phyloP scores from a whole-genome alignment of 2,888 invertebrate species.

The Heteromurus nitidus region DNA sequence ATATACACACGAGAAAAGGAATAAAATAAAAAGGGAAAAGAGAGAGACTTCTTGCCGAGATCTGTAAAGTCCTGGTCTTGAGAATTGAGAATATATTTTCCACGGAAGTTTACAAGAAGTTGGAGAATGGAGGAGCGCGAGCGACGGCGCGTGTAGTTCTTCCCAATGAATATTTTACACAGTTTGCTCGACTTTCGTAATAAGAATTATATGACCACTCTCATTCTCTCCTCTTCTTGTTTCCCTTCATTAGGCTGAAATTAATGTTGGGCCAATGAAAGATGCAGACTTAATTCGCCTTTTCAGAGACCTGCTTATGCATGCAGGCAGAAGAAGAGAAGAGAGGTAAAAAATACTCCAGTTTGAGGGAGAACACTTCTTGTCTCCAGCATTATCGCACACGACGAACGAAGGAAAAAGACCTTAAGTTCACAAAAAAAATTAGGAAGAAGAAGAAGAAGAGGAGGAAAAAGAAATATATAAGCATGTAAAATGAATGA shows the following conservation, averaged over 20 bases:
- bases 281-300: slow-evolving; percentile 44
- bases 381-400: too few relatives aligned
- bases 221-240: slow-evolving; percentile 22
- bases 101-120: too few relatives aligned
- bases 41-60: too few relatives aligned
- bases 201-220: slow-evolving; percentile 38
- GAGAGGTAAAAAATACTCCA: too few relatives aligned
- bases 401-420: too few relatives aligned
- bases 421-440: too few relatives aligned
- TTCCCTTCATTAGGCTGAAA: slow-evolving; percentile 31
- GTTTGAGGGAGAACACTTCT: too few relatives aligned
- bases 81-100: too few relatives aligned
- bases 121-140: too few relatives aligned
- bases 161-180: slow-evolving; percentile 26
- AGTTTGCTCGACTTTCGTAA: background rate
- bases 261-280: slow-evolving; percentile 48
- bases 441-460: too few relatives aligned
- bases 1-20: slow-evolving; percentile 4
- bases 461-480: too few relatives aligned
- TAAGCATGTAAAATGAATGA: background rate
- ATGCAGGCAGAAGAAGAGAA: slow-evolving; percentile 24
- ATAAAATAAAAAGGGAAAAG: background rate
- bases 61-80: too few relatives aligned
- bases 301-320: slow-evolving; percentile 1
- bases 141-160: slow-evolving; percentile 17